Conservation (phyloP, 2,888 invertebrate genomes). For the Stenchaetothrips biformis region DNA sequence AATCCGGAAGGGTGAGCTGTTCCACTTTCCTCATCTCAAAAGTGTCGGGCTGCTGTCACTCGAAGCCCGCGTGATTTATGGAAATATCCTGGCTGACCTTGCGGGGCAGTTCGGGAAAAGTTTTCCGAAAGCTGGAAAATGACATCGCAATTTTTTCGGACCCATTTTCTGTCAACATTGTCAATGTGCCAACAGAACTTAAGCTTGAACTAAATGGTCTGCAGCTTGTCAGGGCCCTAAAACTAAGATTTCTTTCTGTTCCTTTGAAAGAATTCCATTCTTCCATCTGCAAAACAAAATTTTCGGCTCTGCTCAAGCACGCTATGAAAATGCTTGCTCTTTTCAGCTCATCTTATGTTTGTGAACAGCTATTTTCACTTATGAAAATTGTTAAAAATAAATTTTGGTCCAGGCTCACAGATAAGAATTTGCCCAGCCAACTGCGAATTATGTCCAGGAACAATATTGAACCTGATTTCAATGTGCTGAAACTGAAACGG, state of each 20-base stretch:
- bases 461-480: conserved; percentile 22
- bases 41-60: not conserved
- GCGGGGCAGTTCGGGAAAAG: not conserved
- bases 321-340: conserved; percentile 35
- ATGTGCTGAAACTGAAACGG: not conserved
- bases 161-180: conserved; percentile 30
- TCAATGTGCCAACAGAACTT: conserved; percentile 29
- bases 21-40: not conserved
- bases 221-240: conserved; percentile 29
- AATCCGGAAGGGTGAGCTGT: not conserved
- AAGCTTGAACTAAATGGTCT: conserved; percentile 31
- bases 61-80: not conserved
- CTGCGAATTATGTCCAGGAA: not conserved
- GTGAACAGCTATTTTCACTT: conserved; percentile 33
- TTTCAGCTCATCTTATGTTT: conserved; percentile 35
- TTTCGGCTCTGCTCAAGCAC: conserved; percentile 32
- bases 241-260: conserved; percentile 31
- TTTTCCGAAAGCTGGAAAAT: not conserved
- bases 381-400: conserved; percentile 33
- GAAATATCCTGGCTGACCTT: not conserved
- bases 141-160: not conserved
- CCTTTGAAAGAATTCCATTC: conserved; percentile 30
- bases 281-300: conserved; percentile 29
- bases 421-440: not conserved
- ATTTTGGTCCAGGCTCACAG: conserved; percentile 12